These are phyloP conservation scores for Agrotis exclamationis DNA, from an alignment of 2,888 invertebrate species.

Conservation along the genomic window DNA sequence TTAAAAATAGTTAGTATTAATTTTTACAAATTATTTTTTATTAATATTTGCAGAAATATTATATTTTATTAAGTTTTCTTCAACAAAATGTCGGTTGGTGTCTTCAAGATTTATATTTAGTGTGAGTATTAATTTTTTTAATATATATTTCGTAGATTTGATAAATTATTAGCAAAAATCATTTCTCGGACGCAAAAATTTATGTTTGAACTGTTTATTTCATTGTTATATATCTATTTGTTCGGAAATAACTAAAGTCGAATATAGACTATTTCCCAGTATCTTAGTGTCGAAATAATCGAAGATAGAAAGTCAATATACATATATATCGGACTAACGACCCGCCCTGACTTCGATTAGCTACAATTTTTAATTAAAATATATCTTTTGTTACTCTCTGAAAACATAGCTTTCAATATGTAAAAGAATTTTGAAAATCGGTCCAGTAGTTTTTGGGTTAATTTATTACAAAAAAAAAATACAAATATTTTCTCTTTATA, in stretches of 20 bases:
- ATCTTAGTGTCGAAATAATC: too few relatives aligned
- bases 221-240: background rate
- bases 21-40: slow-evolving; percentile 50
- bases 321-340: too few relatives aligned
- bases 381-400: too few relatives aligned
- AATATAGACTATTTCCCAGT: background rate
- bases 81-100: slow-evolving; percentile 69
- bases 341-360: too few relatives aligned
- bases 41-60: slow-evolving; percentile 47
- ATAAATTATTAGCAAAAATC: background rate
- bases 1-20: slow-evolving; percentile 46
- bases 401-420: too few relatives aligned
- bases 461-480: too few relatives aligned
- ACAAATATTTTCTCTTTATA: too few relatives aligned
- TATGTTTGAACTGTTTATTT: background rate
- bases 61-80: slow-evolving; percentile 37
- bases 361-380: too few relatives aligned
- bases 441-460: too few relatives aligned
- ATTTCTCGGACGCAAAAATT: background rate
- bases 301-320: too few relatives aligned
- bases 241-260: background rate
- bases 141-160: background rate
- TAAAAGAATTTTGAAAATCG: too few relatives aligned
- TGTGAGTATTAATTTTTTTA: slow-evolving; percentile 72
- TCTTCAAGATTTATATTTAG: slow-evolving; percentile 70